Conservation (phyloP, 2,888 invertebrate species). For the Polyploca ridens region DNA sequence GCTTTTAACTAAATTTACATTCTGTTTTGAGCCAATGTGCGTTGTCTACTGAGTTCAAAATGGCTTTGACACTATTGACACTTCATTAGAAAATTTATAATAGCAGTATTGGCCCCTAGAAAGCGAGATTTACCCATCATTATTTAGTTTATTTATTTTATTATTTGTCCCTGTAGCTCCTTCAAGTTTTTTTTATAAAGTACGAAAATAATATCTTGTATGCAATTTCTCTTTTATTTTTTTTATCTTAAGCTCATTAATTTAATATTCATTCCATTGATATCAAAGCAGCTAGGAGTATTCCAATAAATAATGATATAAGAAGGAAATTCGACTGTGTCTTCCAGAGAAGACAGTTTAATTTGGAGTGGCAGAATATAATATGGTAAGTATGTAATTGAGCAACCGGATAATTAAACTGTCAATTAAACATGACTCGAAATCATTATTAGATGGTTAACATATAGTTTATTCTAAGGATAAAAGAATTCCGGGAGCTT, state of each 20-base stretch:
- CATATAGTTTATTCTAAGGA: neutral
- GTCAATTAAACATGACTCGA: neutral
- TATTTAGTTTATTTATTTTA: too few species aligned
- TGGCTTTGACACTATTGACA: too few species aligned
- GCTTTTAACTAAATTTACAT: too few species aligned
- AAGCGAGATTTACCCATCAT: too few species aligned
- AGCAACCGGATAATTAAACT: neutral
- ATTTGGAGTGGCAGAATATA: neutral
- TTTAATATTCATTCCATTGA: neutral
- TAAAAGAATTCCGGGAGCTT: neutral
- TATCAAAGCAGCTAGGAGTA: neutral
- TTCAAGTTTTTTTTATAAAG: too few species aligned
- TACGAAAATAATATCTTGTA: too few species aligned
- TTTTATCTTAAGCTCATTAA: neutral
- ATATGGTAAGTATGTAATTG: neutral
- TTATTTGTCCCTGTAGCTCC: too few species aligned
- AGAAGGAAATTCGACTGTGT: neutral
- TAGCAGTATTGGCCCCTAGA: too few species aligned
- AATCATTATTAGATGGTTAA: neutral
- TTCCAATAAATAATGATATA: neutral
- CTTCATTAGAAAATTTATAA: too few species aligned
- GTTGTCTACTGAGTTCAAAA: too few species aligned
- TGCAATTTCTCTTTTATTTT: too few species aligned
- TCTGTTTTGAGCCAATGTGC: too few species aligned
- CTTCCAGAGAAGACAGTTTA: neutral